Evolutionary conservation across 2,797 vertebrate genomes (phyloP).

Genomic region (Knipowitschia caucasica): DNA sequence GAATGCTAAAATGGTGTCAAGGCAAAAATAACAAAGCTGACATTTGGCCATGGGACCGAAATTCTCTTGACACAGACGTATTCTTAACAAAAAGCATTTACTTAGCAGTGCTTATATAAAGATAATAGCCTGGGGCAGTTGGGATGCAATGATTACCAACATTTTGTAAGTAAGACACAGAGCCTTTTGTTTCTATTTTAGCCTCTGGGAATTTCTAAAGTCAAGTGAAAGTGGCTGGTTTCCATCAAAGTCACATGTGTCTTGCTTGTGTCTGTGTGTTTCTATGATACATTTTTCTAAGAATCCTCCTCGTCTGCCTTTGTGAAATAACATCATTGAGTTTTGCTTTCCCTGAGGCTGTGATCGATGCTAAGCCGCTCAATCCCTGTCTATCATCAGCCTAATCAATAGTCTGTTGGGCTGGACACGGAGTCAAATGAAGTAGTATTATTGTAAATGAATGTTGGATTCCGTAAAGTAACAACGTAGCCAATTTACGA

Average conservation of each 20-base stretch:
- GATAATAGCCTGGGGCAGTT: constrained; percentile 35
- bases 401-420: constrained; percentile 24
- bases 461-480: constrained; percentile 46
- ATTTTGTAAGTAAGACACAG: constrained; percentile 52
- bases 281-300: constrained; percentile 33
- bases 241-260: constrained; percentile 58
- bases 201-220: constrained; percentile 56
- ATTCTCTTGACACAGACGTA: constrained; percentile 19
- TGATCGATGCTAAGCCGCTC: constrained; percentile 29
- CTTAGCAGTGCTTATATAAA: constrained; percentile 40
- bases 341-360: constrained; percentile 19
- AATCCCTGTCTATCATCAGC: constrained; percentile 9
- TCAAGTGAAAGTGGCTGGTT: constrained; percentile 50
- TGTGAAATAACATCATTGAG: constrained; percentile 25
- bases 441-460: constrained; percentile 34
- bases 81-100: constrained; percentile 25
- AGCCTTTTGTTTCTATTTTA: constrained; percentile 65
- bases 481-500: constrained; percentile 55
- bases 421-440: constrained; percentile 26
- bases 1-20: constrained; percentile 14
- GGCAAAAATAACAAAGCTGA: constrained; percentile 29
- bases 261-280: constrained; percentile 42
- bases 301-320: constrained; percentile 16
- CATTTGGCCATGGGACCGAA: constrained; percentile 25
- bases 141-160: constrained; percentile 49